These are phyloP conservation scores for Phataginus tetradactyla DNA, from an alignment of 2,797 vertebrate genomes.

Conservation along the genomic window DNA sequence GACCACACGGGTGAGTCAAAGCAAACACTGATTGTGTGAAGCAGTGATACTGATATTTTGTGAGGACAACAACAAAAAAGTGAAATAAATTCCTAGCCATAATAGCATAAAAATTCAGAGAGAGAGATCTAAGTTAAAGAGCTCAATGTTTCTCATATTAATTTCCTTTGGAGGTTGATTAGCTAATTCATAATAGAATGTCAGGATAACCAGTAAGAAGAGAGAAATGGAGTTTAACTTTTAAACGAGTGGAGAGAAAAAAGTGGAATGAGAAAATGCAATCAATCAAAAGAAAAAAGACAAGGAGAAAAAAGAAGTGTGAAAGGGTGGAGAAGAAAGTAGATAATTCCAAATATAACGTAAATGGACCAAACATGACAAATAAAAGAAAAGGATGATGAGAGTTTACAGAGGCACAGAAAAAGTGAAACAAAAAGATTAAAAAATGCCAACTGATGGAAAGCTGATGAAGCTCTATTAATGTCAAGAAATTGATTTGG, in stretches of 20 bases:
- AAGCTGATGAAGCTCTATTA: neutral
- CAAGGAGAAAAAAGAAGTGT: neutral
- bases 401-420: neutral
- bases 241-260: slow-evolving; percentile 15
- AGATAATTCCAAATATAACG: neutral
- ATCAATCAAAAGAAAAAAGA: neutral
- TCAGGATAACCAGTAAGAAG: neutral
- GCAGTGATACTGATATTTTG: too few relatives aligned
- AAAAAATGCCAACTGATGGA: neutral
- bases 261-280: neutral
- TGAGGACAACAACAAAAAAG: neutral
- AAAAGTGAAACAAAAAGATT: neutral
- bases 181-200: neutral
- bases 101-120: neutral
- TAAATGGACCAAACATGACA: neutral
- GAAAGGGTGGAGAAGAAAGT: neutral
- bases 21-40: too few relatives aligned
- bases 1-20: neutral
- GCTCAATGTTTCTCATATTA: neutral
- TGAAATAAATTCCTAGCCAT: neutral
- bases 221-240: neutral
- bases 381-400: neutral
- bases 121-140: neutral
- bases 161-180: neutral
- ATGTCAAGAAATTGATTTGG: neutral